phyloP scores from a whole-genome alignment of 1,140 invertebrate species.

The Temnothorax longispinosus region DNA sequence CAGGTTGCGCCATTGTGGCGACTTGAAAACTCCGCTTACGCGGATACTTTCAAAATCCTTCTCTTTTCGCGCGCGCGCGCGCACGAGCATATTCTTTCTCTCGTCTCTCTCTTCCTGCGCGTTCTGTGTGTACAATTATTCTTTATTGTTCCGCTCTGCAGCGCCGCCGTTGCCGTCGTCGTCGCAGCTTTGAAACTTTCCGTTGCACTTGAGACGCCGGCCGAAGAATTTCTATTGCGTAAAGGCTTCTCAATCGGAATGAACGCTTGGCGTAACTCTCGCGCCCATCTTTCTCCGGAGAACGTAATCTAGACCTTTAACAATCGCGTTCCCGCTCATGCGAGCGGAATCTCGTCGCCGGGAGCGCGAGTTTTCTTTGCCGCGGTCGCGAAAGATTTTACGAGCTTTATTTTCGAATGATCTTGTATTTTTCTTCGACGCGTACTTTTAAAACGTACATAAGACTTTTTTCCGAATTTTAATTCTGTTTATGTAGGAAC shows the following conservation, averaged over 20 bases:
- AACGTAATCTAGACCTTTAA: constrained; percentile 62
- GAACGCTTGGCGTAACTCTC: constrained; percentile 44
- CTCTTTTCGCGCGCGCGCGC: constrained; percentile 11
- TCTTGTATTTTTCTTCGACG: not conserved
- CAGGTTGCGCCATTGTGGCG: constrained; percentile 76
- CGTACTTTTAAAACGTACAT: not conserved
- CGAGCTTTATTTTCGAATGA: not conserved
- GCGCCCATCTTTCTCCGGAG: constrained; percentile 36
- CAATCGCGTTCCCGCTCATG: constrained; percentile 46
- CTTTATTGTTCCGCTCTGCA: constrained; percentile 54
- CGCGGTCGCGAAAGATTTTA: not conserved
- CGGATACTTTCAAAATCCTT: constrained; percentile 74
- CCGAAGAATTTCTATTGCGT: constrained; percentile 68
- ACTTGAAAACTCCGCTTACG: constrained; percentile 75
- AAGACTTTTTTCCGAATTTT: not conserved
- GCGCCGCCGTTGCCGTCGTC: not conserved
- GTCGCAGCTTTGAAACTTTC: constrained; percentile 52
- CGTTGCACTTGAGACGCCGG: constrained; percentile 55
- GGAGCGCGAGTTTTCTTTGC: constrained; percentile 53
- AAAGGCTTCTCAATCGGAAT: constrained; percentile 67
- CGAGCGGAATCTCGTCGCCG: constrained; percentile 10
- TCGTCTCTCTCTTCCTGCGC: not conserved
- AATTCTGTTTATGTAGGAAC: not conserved
- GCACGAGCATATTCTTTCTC: not conserved
- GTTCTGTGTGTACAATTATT: constrained; percentile 65